These are phyloP conservation scores for Acrobasis consociella DNA, from an alignment of 2,888 invertebrate genomes.

Conservation along the genomic window DNA sequence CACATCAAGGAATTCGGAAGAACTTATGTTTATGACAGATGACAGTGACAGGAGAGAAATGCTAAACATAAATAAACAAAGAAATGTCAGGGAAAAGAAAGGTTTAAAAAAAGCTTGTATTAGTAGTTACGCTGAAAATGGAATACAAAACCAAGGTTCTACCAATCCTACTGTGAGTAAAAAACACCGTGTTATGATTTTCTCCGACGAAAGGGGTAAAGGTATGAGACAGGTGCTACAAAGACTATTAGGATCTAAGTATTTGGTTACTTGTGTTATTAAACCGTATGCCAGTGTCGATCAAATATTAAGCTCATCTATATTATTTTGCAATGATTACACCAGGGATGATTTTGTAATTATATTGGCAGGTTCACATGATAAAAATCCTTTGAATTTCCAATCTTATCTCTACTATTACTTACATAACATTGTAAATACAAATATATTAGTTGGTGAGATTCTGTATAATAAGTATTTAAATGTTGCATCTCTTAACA, in stretches of 20 bases:
- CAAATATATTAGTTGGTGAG: slow-evolving; percentile 14
- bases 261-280: background rate
- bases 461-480: background rate
- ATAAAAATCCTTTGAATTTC: background rate
- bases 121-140: too few relatives aligned
- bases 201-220: background rate
- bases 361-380: slow-evolving; percentile 4
- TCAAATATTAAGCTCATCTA: slow-evolving; percentile 8
- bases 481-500: background rate
- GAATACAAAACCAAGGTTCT: too few relatives aligned
- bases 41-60: background rate
- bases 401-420: slow-evolving; percentile 6
- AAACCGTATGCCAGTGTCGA: slow-evolving; percentile 10
- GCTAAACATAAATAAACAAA: background rate
- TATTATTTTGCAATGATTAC: background rate
- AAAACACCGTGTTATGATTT: background rate
- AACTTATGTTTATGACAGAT: background rate
- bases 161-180: too few relatives aligned
- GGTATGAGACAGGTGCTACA: slow-evolving; percentile 1
- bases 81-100: too few relatives aligned
- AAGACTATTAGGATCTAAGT: slow-evolving; percentile 5
- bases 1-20: background rate
- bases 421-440: background rate
- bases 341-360: slow-evolving; percentile 7
- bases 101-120: too few relatives aligned